These are phyloP conservation scores for Drosophila persimilis DNA, from an alignment of 1,140 invertebrate species.

Conservation along the genomic window DNA sequence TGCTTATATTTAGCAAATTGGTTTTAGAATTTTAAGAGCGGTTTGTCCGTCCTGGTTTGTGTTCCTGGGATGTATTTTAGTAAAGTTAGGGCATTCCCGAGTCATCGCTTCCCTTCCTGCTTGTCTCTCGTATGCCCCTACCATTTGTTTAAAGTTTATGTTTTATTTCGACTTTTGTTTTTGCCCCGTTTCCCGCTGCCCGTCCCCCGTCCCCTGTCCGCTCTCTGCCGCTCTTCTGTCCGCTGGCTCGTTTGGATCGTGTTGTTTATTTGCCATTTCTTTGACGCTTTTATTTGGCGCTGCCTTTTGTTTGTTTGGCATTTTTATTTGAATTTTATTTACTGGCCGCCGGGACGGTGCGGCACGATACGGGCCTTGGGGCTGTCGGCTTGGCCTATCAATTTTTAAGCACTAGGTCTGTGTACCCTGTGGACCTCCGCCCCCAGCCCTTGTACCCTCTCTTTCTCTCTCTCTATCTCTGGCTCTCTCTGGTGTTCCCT, in stretches of 20 bases:
- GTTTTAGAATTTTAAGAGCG: no score
- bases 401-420: conserved; percentile 63
- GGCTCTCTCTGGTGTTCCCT: neutral
- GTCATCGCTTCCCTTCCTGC: neutral
- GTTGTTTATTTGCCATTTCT: conserved; percentile 77
- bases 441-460: neutral
- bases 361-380: neutral
- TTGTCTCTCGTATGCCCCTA: neutral
- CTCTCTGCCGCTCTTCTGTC: no score
- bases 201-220: conserved; percentile 20
- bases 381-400: conserved; percentile 58
- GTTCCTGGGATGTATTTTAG: no score
- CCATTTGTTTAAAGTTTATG: conserved; percentile 38
- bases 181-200: conserved; percentile 37
- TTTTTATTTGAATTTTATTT: conserved; percentile 80
- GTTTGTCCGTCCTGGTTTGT: no score
- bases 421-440: conserved; percentile 7
- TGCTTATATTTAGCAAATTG: no score
- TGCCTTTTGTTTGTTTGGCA: conserved; percentile 63
- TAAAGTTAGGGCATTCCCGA: conserved; percentile 13
- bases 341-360: conserved; percentile 41
- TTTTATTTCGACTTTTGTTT: conserved; percentile 41
- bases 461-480: neutral
- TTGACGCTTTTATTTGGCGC: conserved; percentile 74
- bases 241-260: conserved; percentile 33